A percentile compares a stretch with the other conserved stretches of the same genome.
Evolutionary conservation across 2,797 vertebrate species (phyloP).

Genomic region (Pangasius mekongensis): DNA sequence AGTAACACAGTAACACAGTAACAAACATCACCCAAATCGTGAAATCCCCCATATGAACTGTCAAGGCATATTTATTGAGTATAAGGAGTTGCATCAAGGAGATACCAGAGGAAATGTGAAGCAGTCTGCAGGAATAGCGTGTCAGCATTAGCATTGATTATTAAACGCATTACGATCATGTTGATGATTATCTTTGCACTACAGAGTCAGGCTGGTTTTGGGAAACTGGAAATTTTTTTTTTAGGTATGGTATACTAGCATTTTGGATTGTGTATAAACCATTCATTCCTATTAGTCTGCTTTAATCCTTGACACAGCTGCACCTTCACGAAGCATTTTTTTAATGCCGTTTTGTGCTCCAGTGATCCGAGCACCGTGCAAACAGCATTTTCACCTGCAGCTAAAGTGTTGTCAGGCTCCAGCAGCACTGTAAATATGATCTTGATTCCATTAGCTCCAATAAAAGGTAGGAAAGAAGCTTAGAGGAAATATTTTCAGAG

Average conservation of each 20-base stretch:
- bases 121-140: not conserved
- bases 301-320: slow-evolving; percentile 21
- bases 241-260: not conserved
- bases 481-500: not conserved
- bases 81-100: not conserved
- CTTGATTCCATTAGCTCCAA: slow-evolving; percentile 18
- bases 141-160: not conserved
- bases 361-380: not conserved
- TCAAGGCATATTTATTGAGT: not conserved
- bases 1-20: not conserved
- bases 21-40: not conserved
- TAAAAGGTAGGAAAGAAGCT: slow-evolving; percentile 8
- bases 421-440: slow-evolving; percentile 22
- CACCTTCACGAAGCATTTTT: not conserved
- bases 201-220: not conserved
- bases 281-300: not conserved
- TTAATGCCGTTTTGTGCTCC: slow-evolving; percentile 22
- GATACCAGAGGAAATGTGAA: not conserved
- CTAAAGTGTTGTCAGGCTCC: slow-evolving; percentile 18
- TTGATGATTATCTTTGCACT: no score
- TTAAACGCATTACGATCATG: not conserved
- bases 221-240: not conserved
- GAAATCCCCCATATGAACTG: no score
- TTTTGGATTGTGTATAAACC: not conserved
- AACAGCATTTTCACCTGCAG: slow-evolving; percentile 15